These are phyloP conservation scores for Ophraella communa DNA, from an alignment of 2,888 invertebrate genomes.

Conservation along the genomic window DNA sequence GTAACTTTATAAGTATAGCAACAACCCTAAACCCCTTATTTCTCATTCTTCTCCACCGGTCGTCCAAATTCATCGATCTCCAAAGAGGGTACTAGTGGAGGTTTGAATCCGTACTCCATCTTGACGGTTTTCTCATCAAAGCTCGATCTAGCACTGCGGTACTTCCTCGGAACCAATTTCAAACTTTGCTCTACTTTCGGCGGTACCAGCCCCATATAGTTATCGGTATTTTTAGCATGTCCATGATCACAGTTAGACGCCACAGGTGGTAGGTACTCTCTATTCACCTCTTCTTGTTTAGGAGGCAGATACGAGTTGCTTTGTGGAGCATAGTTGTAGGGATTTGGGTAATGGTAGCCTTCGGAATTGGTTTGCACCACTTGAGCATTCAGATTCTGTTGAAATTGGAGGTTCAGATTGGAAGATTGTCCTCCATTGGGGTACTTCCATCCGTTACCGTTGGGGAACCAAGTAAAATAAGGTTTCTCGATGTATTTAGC, in stretches of 20 bases:
- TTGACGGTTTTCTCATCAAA: constrained; percentile 72
- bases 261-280: constrained; percentile 34
- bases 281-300: constrained; percentile 35
- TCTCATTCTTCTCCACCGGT: constrained; percentile 61
- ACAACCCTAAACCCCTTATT: too few species aligned
- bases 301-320: constrained; percentile 41
- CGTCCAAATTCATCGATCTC: constrained; percentile 78
- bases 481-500: constrained; percentile 11
- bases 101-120: constrained; percentile 83
- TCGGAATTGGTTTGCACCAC: too few species aligned
- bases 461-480: constrained; percentile 1
- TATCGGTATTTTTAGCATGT: constrained; percentile 44
- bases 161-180: constrained; percentile 41
- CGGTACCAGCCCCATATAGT: constrained; percentile 65
- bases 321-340: constrained; percentile 43
- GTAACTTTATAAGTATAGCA: too few species aligned
- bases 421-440: background rate
- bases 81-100: constrained; percentile 80
- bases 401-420: background rate
- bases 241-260: constrained; percentile 29
- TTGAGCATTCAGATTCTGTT: constrained; percentile 7
- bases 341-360: constrained; percentile 30
- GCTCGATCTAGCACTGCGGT: constrained; percentile 57
- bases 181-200: constrained; percentile 49
- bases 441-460: constrained; percentile 3